Evolutionary conservation across 2,113 vertebrate species (phyloP).

Genomic region (Nothoprocta pentlandii): DNA sequence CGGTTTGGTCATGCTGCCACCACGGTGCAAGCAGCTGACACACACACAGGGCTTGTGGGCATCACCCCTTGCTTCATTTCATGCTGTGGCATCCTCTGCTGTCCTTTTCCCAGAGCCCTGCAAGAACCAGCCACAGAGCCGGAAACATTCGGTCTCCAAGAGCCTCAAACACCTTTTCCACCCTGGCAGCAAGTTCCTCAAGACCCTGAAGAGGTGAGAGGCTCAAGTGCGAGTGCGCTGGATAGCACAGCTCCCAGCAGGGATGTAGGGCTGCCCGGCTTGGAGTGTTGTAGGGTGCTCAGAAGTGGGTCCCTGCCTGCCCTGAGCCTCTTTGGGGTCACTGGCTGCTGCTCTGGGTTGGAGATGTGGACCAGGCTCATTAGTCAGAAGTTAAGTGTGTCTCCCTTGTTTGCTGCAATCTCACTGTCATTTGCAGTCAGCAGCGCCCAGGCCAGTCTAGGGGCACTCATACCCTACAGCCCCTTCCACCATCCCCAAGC

Average conservation of each 20-base stretch:
- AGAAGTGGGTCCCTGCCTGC: neutral
- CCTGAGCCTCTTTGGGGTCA: neutral
- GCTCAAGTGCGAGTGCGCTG: neutral
- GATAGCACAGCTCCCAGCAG: fast-evolving
- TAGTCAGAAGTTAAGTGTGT: neutral
- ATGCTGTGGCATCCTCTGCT: conserved; percentile 6
- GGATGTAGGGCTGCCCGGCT: neutral
- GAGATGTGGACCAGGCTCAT: neutral
- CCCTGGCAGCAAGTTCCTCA: conserved; percentile 90
- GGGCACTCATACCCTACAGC: neutral
- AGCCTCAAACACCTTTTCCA: conserved; percentile 93
- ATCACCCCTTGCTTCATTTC: neutral
- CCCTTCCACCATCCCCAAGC: neutral
- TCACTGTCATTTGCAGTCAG: neutral
- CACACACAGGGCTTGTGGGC: neutral
- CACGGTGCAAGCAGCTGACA: neutral
- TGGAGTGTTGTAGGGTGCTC: neutral
- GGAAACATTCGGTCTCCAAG: conserved; percentile 92
- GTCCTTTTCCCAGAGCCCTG: conserved; percentile 81
- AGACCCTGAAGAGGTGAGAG: conserved; percentile 88
- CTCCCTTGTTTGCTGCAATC: neutral
- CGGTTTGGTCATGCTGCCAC: neutral
- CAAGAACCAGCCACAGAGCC: conserved; percentile 85
- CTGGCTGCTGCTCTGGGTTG: neutral
- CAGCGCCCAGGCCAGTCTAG: neutral